phyloP scores from a whole-genome alignment of 2,888 invertebrate species.

The Luperina nickerlii region DNA sequence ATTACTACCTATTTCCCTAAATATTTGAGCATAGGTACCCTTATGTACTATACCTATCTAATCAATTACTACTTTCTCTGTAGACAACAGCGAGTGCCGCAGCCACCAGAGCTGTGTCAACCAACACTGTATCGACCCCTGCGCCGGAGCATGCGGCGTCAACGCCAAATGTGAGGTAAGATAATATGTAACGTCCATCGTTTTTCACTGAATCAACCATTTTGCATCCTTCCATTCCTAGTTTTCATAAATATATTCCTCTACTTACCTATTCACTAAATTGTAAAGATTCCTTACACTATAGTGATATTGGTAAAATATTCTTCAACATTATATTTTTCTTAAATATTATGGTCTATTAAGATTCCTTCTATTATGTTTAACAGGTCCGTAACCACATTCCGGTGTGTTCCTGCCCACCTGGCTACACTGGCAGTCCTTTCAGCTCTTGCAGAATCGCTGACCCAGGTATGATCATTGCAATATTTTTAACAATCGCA shows the following conservation, averaged over 20 bases:
- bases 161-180: conserved; percentile 94
- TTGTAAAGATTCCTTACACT: background rate
- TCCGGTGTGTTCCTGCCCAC: conserved; percentile 94
- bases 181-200: background rate
- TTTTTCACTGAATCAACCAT: background rate
- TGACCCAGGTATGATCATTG: conserved; percentile 92
- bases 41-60: background rate
- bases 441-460: conserved; percentile 93
- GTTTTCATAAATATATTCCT: background rate
- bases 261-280: background rate
- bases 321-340: background rate
- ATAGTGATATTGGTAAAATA: background rate
- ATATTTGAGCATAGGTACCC: background rate
- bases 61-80: conserved; percentile 14
- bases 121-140: conserved; percentile 95
- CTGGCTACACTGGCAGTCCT: conserved; percentile 95
- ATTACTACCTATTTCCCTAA: no score
- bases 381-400: conserved; percentile 92
- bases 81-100: conserved; percentile 94
- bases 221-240: background rate
- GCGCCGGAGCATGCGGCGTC: conserved; percentile 93
- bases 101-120: conserved; percentile 93
- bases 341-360: background rate
- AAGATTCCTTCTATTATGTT: conserved; percentile 4
- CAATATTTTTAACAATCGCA: background rate